Percentiles rank a stretch among this genome's conserved stretches.
These are phyloP conservation scores for Sarcoramphus papa DNA, from an alignment of 2,797 vertebrate genomes.

Conservation along the genomic window DNA sequence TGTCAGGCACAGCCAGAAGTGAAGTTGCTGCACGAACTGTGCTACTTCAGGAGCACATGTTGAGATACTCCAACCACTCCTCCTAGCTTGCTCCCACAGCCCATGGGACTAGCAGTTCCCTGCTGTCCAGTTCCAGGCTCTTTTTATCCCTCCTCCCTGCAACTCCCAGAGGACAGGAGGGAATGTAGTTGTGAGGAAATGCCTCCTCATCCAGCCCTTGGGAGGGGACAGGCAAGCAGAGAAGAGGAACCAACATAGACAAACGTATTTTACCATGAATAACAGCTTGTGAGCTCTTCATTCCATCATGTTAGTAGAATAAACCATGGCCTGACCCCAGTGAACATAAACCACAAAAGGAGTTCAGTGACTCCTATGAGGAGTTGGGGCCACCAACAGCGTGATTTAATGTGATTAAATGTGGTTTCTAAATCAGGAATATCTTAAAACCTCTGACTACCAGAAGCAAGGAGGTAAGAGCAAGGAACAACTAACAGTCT, in stretches of 20 bases:
- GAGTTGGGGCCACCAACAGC: fast-evolving
- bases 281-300: background rate
- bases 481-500: background rate
- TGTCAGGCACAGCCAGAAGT: background rate
- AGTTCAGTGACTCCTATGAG: background rate
- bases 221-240: background rate
- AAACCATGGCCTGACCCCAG: background rate
- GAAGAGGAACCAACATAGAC: background rate
- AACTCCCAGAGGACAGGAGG: background rate
- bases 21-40: background rate
- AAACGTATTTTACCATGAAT: background rate
- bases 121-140: background rate
- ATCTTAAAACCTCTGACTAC: background rate
- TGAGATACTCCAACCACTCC: background rate
- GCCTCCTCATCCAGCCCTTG: background rate
- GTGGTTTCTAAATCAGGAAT: background rate
- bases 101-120: background rate
- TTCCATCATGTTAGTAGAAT: background rate
- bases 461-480: background rate
- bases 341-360: background rate
- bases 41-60: fast-evolving
- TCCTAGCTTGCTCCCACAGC: background rate
- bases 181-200: background rate
- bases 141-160: background rate
- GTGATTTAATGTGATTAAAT: background rate